Base-by-base conservation (phyloP, 2,888 invertebrate genomes). In the Drosophila colorata region DNA sequence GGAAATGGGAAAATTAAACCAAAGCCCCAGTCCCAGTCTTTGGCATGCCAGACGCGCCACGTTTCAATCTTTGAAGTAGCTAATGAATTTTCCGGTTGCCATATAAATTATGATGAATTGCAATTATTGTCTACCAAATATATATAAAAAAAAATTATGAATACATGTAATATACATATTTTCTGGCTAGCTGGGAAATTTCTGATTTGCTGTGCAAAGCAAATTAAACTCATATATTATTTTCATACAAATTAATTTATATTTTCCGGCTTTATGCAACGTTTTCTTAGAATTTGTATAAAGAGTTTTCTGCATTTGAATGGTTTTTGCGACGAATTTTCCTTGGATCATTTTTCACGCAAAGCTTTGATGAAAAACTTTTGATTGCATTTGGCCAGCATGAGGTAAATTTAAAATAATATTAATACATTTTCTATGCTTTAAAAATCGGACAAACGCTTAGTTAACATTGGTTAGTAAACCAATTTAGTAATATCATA, bases 41-140 rank as follows among this genome's bases (percentile, higher is more conserved):
- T 7, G 2, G n/a, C 3, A 20, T 2, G 20, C 20, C 40, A 40
- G 11, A 9, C 40, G 14, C 28, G 40, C 28, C 52, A 28, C 43
- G 61, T 51, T 44, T 48, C 52, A 66, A 52, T 51, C 68, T 37
- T 58, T 33, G 38, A 43, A 23, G 47, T 8, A 18, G 11, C 46
- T 43, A 74, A 74, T 68, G 51, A 60, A 69, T 69, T 66, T 58
- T 28, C 25, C 33, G 14, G 16, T 37, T 23, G 55, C 16, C 35
- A 55, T 23, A 37, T n/a, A 58, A 47, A 33, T 47, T 61, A 28
- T 63, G 46, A 47, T 47, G 31, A 40, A 41, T 23, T 14, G 20
- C 40, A 48, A 57, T 40, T 57, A 28, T 48, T 33, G 37, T 9
- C 9, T 18, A 9, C 1, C 16, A 9, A 13, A 18, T 4, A 40